A percentile compares a stretch with the other conserved stretches of the same genome.
Evolutionary conservation across 2,888 invertebrate species (phyloP).

Genomic region (Callosobruchus maculatus): DNA sequence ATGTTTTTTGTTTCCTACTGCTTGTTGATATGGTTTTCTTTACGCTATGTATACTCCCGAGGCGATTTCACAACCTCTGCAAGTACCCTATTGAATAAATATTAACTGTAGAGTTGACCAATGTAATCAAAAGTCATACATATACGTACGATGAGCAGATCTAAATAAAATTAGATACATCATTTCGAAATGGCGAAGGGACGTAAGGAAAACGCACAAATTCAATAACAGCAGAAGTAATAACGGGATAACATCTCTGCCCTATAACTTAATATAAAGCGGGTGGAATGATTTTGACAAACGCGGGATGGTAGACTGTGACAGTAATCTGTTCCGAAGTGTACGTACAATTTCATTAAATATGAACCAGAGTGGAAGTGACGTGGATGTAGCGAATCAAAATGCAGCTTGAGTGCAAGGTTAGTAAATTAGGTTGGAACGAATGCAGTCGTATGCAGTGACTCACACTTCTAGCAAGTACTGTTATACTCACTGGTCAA

Average conservation of each 20-base stretch:
- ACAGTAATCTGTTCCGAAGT: neutral
- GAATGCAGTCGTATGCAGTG: neutral
- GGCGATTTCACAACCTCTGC: too few species aligned
- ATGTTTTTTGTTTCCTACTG: too few species aligned
- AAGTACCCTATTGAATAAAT: too few species aligned
- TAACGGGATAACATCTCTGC: neutral
- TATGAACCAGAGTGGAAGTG: neutral
- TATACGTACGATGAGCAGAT: neutral
- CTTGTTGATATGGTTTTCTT: too few species aligned
- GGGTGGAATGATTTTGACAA: neutral
- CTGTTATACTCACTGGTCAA: neutral
- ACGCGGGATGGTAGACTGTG: neutral
- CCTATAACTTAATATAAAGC: neutral
- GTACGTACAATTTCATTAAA: neutral
- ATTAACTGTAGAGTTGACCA: too few species aligned
- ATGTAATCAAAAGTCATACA: too few species aligned
- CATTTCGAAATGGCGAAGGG: neutral
- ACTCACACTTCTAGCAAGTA: neutral
- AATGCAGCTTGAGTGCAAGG: neutral
- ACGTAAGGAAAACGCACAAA: neutral
- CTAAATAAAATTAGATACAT: neutral
- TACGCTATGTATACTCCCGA: too few species aligned
- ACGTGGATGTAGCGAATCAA: neutral
- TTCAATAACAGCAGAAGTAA: neutral
- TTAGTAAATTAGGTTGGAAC: neutral